phyloP scores from a whole-genome alignment of 1,140 invertebrate species.

The Drosophila athabasca region DNA sequence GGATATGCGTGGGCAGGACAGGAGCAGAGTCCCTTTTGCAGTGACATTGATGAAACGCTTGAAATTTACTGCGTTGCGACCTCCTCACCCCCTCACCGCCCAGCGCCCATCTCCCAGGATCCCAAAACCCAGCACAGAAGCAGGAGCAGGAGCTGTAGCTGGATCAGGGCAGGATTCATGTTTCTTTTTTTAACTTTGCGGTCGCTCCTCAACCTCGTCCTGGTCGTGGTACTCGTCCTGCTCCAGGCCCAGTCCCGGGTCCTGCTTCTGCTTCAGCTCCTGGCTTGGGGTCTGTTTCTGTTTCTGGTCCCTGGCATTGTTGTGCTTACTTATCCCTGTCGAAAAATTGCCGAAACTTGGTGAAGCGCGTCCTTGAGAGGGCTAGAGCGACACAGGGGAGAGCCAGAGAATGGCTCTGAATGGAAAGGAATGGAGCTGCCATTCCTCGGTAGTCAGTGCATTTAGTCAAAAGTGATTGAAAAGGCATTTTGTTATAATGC shows the following conservation, averaged over 20 bases:
- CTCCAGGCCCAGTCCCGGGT: constrained; percentile 1
- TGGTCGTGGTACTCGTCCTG: not conserved
- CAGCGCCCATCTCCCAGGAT: not conserved
- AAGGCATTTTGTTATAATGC: constrained; percentile 82
- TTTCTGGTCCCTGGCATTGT: constrained; percentile 49
- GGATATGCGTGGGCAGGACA: constrained; percentile 75
- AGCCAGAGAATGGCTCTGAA: not conserved
- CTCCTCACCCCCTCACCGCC: constrained; percentile 1
- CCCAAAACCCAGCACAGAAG: not conserved
- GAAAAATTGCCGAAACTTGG: constrained; percentile 71
- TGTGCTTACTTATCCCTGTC: constrained; percentile 79
- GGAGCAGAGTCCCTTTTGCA: constrained; percentile 46
- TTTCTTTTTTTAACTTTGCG: constrained; percentile 50
- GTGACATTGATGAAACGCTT: constrained; percentile 80
- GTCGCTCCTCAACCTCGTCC: constrained; percentile 27
- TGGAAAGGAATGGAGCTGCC: constrained; percentile 21
- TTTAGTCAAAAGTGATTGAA: constrained; percentile 82
- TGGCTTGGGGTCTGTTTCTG: constrained; percentile 10
- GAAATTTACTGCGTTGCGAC: constrained; percentile 70
- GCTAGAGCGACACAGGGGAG: not conserved
- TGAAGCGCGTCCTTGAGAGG: constrained; percentile 52
- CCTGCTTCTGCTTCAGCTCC: constrained; percentile 15
- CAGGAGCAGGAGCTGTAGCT: not conserved
- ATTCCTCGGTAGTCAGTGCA: constrained; percentile 50
- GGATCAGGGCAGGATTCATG: constrained; percentile 8